Base-by-base conservation (phyloP, 2,797 vertebrate species). In the Ispidina lecontei region DNA sequence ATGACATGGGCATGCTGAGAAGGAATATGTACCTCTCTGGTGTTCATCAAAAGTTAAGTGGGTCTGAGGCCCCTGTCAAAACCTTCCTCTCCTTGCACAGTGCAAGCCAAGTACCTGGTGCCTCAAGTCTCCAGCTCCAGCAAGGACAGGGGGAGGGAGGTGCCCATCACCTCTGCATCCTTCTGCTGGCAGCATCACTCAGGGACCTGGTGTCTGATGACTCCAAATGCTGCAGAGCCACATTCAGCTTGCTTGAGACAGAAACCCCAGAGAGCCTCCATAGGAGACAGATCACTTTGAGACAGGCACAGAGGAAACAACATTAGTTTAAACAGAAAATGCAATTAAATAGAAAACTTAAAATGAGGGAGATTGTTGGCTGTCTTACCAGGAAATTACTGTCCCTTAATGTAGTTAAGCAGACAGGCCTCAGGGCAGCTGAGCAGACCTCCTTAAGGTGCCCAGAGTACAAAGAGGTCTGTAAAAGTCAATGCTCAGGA, bases 311-410 rank as follows among this genome's bases (percentile, higher is more conserved):
- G 56, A 75, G 85, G 54, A 92, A 91, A 77, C 58, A 85, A 4
- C 84, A 85, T 85, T 87, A 71, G 78, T 87, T 89, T 87, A 56
- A 91, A 77, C 6, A 69, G 47, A 92, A 89, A 92, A 95, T 91
- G 3, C 85, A 91, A 96, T 96, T 95, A 94, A 88, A 83, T 39
- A 47, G 63, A 91, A 84, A 91, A 92, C 89, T 84, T 78, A 56
- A 78, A 78, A 86, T 90, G 82, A 8, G 19, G 63, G 59, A 75
- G 76, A 51, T 84, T 46, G 67, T 89, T 92, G 85, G 73, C 82
- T 78, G 87, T 94, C 91, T 96, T 85, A 92, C 22, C 72, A 93
- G 95, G 89, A 96, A 92, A 96, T 95, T 93, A 86, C 73, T 89
- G 82, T 78, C 85, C 84, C 55, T 83, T 94, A 84, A 96, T 2